Base-by-base conservation (phyloP, 2,797 vertebrate species). In the Lycodopsis pacificus region DNA sequence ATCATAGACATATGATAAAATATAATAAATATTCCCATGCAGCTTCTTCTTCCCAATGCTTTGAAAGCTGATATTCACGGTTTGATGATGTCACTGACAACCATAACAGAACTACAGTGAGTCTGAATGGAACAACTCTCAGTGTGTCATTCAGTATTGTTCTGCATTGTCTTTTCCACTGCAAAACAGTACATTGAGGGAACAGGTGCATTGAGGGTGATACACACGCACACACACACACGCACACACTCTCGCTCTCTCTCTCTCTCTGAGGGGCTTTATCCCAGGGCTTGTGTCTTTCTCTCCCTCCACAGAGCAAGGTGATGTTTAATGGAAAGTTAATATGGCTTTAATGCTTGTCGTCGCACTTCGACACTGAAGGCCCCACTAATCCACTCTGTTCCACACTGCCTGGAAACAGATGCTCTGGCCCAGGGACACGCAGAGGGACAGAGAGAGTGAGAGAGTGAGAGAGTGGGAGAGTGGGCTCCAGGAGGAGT, bases 331-430 rank as follows among this genome's bases (percentile, higher is more conserved):
- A 95, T 94, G 90, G 90, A 93, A 93, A 94, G 94, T 95, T 95
- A 95, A 95, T 95, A 92, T 95, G 91, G 93, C 88, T 95, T 93
- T 95, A 94, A 94, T 94, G 93, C 91, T 93, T 92, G 92, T 95
- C 85, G 89, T 69, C 72, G 86, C 84, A 76, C 77, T 85, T 80
- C 79, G 79, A 91, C 91, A 91, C 86, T 82, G 80, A 79, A 89
- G 88, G 88, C 86, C 89, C 63, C 81, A 71, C 88, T 95, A 95
- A 95, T 95, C 92, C 93, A 73, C 77, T 92, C 91, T 89, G 91
- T 92, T 90, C 91, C 88, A 91, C 89, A 84, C 76, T 25, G 82
- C 65, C 88, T 84, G 76, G 65, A 92, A 88, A 91, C 92, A 94
- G 86, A 92, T 88, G 88, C 90, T 88, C 79, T 25, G 70, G 67